Evolutionary conservation across 1,140 invertebrate species (phyloP).

Genomic region (Meloidogyne chitwoodi): DNA sequence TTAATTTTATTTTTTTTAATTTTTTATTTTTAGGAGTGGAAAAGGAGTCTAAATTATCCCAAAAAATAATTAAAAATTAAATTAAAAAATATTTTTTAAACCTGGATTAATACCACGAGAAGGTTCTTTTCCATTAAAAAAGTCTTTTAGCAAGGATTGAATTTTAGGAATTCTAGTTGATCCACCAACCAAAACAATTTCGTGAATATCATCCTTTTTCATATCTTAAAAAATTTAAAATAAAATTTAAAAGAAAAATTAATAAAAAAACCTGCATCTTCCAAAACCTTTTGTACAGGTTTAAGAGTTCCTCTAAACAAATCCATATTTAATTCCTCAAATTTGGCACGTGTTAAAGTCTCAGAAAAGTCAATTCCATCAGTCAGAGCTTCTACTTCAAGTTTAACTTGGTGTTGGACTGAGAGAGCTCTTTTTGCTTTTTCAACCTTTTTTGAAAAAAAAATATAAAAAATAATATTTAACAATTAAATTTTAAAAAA

Average conservation of each 20-base stretch:
- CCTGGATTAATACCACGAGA: conserved; percentile 89
- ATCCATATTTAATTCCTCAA: conserved; percentile 99
- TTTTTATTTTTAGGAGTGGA: no score
- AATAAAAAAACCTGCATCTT: conserved; percentile 72
- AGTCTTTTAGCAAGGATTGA: conserved; percentile 96
- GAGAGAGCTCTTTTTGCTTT: conserved; percentile 78
- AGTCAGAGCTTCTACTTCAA: conserved; percentile 98
- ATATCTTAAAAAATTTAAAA: conserved; percentile 69
- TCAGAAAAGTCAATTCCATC: conserved; percentile 99
- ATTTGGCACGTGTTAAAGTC: conserved; percentile 94
- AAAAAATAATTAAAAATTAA: conserved; percentile 80
- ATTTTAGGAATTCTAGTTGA: conserved; percentile 98
- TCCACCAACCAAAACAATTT: conserved; percentile 97
- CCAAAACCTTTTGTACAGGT: conserved; percentile 91
- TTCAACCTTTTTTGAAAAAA: conserved; percentile 48
- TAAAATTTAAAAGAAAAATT: not conserved
- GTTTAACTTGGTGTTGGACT: conserved; percentile 74
- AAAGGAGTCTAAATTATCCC: not conserved
- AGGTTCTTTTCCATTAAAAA: conserved; percentile 95
- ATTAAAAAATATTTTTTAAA: conserved; percentile 72
- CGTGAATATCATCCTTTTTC: conserved; percentile 96
- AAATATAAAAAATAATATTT: conserved; percentile 21
- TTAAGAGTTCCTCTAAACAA: conserved; percentile 96
- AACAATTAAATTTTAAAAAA: not conserved
- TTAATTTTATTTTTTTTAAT: no score